phyloP scores from a whole-genome alignment of 2,888 invertebrate species.

The Panorpa germanica region DNA sequence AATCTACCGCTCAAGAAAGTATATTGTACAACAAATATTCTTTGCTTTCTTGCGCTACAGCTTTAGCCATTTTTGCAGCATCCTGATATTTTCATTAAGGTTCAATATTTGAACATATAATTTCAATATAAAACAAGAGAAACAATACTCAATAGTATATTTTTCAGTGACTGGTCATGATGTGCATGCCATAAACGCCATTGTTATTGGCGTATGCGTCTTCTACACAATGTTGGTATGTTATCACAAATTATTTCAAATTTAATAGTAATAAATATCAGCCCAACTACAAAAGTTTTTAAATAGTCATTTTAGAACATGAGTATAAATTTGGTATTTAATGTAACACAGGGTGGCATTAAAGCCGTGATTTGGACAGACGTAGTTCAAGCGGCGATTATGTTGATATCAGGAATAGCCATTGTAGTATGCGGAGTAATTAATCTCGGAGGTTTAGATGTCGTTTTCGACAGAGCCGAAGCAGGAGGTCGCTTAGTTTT shows the following conservation, averaged over 20 bases:
- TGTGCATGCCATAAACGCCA: slow-evolving; percentile 23
- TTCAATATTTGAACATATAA: no score
- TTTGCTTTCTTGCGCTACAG: no score
- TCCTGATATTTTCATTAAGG: no score
- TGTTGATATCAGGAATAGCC: slow-evolving; percentile 22
- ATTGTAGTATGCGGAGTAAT: slow-evolving; percentile 22
- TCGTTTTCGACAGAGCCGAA: slow-evolving; percentile 20
- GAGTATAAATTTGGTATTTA: no score
- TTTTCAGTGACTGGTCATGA: slow-evolving; percentile 21
- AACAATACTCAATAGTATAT: no score
- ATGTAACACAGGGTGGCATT: slow-evolving; percentile 5
- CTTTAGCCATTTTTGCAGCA: no score
- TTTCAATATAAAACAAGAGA: no score
- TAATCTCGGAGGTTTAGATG: slow-evolving; percentile 22
- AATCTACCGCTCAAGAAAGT: no score
- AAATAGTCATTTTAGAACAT: no score
- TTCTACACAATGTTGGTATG: slow-evolving; percentile 26
- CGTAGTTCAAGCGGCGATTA: slow-evolving; percentile 22
- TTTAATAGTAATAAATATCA: slow-evolving; percentile 2
- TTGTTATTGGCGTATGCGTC: slow-evolving; percentile 24
- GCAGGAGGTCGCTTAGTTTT: slow-evolving; percentile 22
- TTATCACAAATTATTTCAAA: no score
- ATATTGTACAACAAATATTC: no score
- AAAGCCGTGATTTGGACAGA: slow-evolving; percentile 6
- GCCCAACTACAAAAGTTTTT: not conserved